Conservation (phyloP, 2,113 vertebrate species). For the Ariopsis seemanni region DNA sequence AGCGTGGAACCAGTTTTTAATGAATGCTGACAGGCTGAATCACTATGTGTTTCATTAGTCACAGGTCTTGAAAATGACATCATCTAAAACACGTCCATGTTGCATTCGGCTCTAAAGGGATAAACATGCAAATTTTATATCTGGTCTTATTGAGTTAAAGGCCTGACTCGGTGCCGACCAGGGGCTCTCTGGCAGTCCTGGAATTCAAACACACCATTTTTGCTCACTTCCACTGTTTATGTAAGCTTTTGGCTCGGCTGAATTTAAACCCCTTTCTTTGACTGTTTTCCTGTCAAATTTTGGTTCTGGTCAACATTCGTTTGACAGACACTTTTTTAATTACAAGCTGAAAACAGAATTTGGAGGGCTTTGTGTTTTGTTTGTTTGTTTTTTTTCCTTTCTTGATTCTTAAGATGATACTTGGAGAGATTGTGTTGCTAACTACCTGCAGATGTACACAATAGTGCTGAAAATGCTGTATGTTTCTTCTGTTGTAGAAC, state of each 20-base stretch:
- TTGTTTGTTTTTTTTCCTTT: neutral
- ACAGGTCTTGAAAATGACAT: too few species aligned
- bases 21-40: too few species aligned
- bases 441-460: neutral
- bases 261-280: neutral
- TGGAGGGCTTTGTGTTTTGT: too few species aligned
- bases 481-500: constrained; percentile 50
- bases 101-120: too few species aligned
- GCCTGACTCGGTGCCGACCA: neutral
- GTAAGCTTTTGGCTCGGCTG: neutral
- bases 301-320: neutral
- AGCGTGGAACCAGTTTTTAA: too few species aligned
- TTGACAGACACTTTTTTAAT: neutral
- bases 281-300: neutral
- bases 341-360: neutral
- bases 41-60: too few species aligned
- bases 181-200: neutral
- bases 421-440: neutral
- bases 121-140: too few species aligned
- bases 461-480: constrained; percentile 2
- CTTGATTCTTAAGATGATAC: neutral
- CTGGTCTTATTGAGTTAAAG: neutral
- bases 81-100: too few species aligned
- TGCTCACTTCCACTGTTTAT: neutral
- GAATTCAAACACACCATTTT: neutral